These are phyloP conservation scores for Polyommatus icarus DNA, from an alignment of 2,888 invertebrate species.

Conservation along the genomic window DNA sequence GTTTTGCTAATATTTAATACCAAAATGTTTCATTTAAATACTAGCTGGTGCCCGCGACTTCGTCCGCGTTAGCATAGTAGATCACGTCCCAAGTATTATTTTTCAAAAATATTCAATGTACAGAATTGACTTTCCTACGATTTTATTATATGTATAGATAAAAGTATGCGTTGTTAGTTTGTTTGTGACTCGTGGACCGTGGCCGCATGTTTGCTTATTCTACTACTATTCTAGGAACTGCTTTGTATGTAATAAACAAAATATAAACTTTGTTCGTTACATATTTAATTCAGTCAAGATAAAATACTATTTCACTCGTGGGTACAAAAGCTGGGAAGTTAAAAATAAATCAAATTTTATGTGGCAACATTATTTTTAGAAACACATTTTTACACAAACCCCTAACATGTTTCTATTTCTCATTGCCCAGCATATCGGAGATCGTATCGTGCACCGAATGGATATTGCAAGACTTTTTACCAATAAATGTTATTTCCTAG, in stretches of 20 bases:
- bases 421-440: slow-evolving; percentile 35
- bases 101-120: too few species aligned
- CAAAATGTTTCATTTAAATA: background rate
- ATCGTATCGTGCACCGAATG: slow-evolving; percentile 39
- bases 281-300: background rate
- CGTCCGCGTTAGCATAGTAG: too few species aligned
- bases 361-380: slow-evolving; percentile 37
- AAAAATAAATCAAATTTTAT: slow-evolving; percentile 19
- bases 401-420: slow-evolving; percentile 27
- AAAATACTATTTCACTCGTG: background rate
- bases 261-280: background rate
- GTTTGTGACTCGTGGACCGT: background rate
- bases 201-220: background rate
- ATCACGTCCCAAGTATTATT: too few species aligned
- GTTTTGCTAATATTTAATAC: too few species aligned
- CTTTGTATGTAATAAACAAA: background rate
- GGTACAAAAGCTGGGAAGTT: background rate
- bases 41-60: too few species aligned
- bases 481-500: slow-evolving; percentile 37
- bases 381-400: slow-evolving; percentile 22
- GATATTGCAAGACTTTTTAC: slow-evolving; percentile 39
- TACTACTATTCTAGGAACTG: background rate
- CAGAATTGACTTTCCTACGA: too few species aligned
- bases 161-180: background rate
- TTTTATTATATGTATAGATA: too few species aligned